Percentiles rank a stretch among this genome's conserved stretches.
Evolutionary conservation across 2,113 vertebrate species (phyloP).

Genomic region (Thamnophis sirtalis): DNA sequence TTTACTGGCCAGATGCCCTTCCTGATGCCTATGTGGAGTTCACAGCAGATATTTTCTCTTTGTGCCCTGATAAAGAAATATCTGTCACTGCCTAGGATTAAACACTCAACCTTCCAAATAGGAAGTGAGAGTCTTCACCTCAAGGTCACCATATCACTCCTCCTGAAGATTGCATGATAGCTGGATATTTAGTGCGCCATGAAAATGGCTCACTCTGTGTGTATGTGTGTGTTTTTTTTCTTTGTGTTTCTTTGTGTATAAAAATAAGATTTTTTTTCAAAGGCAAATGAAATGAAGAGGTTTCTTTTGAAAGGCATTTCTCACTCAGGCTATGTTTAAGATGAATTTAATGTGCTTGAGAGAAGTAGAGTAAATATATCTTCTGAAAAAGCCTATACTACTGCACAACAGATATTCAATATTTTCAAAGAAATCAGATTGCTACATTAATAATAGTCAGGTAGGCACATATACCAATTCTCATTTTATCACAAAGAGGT

Average conservation of each 20-base stretch:
- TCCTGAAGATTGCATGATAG: constrained; percentile 9
- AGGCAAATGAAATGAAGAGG: constrained; percentile 9
- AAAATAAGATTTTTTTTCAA: not conserved
- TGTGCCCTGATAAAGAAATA: not conserved
- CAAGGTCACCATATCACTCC: not conserved
- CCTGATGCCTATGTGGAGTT: not conserved
- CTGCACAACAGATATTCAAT: not conserved
- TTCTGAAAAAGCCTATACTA: not conserved
- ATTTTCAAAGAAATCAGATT: not conserved
- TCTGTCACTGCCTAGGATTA: not conserved
- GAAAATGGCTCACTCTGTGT: constrained; percentile 16
- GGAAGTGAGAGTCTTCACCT: not conserved
- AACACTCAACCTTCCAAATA: not conserved
- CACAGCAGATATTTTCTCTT: not conserved
- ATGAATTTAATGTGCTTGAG: constrained; percentile 1
- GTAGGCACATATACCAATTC: not conserved
- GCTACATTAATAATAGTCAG: not conserved
- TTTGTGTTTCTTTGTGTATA: not conserved
- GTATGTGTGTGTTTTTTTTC: too few relatives aligned
- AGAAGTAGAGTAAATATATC: constrained; percentile 26
- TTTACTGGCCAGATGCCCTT: not conserved
- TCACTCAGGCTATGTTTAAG: not conserved
- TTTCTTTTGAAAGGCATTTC: not conserved
- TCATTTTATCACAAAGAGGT: not conserved
- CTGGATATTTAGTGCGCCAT: constrained; percentile 14